These are phyloP conservation scores for Genyomyrus donnyi DNA, from an alignment of 2,113 vertebrate species.

Conservation along the genomic window DNA sequence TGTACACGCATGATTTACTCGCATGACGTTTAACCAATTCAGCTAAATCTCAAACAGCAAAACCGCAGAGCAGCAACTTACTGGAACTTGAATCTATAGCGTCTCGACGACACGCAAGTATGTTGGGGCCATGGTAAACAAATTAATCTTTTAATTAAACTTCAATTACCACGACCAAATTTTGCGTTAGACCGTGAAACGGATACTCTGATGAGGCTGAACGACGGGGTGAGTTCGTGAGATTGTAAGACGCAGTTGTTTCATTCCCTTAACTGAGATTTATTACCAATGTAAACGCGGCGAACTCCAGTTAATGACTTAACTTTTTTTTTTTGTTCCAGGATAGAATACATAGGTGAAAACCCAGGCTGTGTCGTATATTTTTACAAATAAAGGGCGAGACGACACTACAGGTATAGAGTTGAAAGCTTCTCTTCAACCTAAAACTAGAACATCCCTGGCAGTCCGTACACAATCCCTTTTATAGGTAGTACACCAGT, in stretches of 20 bases:
- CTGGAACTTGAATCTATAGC: neutral
- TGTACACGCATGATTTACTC: neutral
- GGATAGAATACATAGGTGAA: neutral
- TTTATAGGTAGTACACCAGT: neutral
- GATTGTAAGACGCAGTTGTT: neutral
- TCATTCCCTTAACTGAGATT: neutral
- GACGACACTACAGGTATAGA: neutral
- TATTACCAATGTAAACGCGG: neutral
- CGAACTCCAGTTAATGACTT: neutral
- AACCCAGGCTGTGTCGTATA: neutral
- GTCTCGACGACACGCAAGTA: neutral
- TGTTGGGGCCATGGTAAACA: neutral
- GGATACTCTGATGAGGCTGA: neutral
- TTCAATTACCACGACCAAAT: neutral
- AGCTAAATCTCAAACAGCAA: neutral
- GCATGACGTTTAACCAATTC: neutral
- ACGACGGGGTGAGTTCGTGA: neutral
- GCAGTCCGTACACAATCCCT: neutral
- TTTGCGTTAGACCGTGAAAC: neutral
- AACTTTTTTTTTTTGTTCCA: neutral
- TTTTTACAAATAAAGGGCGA: neutral
- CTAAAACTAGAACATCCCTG: neutral
- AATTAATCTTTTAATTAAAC: conserved; percentile 2
- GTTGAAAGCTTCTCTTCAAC: neutral
- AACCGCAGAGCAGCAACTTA: neutral